Conservation (phyloP, 2,797 vertebrate genomes). For the Ficedula albicollis region DNA sequence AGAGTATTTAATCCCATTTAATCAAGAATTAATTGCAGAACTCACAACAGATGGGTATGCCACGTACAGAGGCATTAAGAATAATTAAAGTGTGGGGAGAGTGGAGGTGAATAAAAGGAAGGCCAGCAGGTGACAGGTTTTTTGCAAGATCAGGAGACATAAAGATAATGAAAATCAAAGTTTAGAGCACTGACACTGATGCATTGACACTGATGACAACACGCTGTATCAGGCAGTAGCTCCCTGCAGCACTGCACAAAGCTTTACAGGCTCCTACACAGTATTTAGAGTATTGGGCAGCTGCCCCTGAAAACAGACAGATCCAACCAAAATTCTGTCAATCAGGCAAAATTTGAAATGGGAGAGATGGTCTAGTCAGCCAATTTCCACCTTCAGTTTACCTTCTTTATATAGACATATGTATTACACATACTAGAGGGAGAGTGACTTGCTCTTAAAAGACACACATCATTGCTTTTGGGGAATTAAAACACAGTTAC, state of each 20-base stretch:
- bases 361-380: background rate
- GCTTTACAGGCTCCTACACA: background rate
- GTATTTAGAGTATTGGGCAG: background rate
- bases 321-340: background rate
- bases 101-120: background rate
- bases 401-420: background rate
- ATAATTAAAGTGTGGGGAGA: background rate
- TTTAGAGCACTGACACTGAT: background rate
- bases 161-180: background rate
- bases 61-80: slow-evolving; percentile 14
- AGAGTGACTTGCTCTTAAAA: background rate
- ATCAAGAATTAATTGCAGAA: slow-evolving; percentile 52
- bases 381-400: background rate
- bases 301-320: background rate
- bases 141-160: background rate
- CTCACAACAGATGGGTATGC: slow-evolving; percentile 40
- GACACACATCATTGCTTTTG: background rate
- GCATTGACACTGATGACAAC: background rate
- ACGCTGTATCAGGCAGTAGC: background rate
- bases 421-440: background rate
- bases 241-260: background rate
- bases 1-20: slow-evolving; percentile 17
- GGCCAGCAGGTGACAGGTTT: background rate
- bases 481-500: background rate
- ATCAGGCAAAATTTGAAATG: background rate